phyloP scores from a whole-genome alignment of 2,888 invertebrate genomes.

The Allacma fusca region DNA sequence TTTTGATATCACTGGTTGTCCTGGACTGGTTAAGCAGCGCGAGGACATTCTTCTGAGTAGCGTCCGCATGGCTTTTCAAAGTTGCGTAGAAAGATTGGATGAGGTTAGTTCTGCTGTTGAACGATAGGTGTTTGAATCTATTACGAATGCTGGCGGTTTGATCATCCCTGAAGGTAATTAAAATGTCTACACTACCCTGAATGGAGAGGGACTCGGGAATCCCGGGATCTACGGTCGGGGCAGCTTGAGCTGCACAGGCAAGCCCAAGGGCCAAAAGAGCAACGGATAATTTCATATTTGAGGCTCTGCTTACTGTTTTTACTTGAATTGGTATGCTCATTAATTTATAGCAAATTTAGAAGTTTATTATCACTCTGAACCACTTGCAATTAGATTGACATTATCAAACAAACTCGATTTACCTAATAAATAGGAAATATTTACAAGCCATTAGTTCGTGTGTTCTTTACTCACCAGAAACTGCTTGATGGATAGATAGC shows the following conservation, averaged over 20 bases:
- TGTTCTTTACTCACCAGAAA: no score
- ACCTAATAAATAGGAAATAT: no score
- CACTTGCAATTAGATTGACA: no score
- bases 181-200: neutral
- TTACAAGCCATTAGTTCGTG: no score
- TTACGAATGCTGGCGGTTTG: neutral
- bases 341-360: no score
- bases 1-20: neutral
- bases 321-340: no score
- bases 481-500: no score
- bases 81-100: neutral
- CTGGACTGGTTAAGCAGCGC: neutral
- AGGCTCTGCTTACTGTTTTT: neutral
- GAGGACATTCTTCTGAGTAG: constrained; percentile 3
- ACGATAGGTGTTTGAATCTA: neutral
- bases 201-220: neutral
- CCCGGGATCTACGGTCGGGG: constrained; percentile 15
- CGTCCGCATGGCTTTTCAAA: constrained; percentile 26
- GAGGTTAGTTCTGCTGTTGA: neutral
- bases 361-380: no score
- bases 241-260: neutral
- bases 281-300: neutral
- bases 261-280: neutral
- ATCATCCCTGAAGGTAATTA: constrained; percentile 4
- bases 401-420: no score